Conservation (phyloP, 64 coral and sea anemone species). For the Astreopora myriophthalma region DNA sequence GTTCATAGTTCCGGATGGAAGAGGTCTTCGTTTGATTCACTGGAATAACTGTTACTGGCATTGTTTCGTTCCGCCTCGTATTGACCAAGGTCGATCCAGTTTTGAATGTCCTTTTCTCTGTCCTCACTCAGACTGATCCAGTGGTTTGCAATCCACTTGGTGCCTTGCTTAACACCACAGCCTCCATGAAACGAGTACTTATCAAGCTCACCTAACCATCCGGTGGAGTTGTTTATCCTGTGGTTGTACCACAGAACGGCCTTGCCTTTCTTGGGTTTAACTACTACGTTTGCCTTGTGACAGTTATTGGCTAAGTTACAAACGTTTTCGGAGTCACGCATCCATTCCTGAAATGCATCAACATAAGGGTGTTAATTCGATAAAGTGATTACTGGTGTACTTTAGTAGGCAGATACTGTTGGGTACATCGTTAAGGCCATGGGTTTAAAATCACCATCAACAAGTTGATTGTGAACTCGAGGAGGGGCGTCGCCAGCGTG, state of each 20-base stretch:
- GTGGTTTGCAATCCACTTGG: constrained; percentile 94
- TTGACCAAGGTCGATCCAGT: constrained; percentile 76
- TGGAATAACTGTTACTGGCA: background rate
- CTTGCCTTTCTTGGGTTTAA: constrained; percentile 92
- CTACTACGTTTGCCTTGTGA: constrained; percentile 80
- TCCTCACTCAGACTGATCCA: constrained; percentile 91
- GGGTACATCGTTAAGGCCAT: background rate
- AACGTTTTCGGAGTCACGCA: constrained; percentile 61
- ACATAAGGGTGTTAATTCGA: too few relatives aligned
- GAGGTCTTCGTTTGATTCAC: background rate
- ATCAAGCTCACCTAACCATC: constrained; percentile 85
- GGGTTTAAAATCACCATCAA: background rate
- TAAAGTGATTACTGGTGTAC: too few relatives aligned
- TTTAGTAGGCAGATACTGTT: too few relatives aligned
- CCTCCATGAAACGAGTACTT: constrained; percentile 86
- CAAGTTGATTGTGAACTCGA: background rate
- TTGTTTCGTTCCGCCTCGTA: background rate
- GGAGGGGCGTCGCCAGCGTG: too few relatives aligned
- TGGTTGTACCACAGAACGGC: constrained; percentile 97
- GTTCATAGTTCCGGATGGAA: constrained; percentile 9
- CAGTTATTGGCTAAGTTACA: constrained; percentile 97
- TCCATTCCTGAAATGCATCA: constrained; percentile 72
- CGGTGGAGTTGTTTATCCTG: constrained; percentile 54
- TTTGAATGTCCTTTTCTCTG: constrained; percentile 64
- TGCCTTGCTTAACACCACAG: constrained; percentile 77